Base-by-base conservation (phyloP, 2,113 vertebrate genomes). In the Calonectris borealis region DNA sequence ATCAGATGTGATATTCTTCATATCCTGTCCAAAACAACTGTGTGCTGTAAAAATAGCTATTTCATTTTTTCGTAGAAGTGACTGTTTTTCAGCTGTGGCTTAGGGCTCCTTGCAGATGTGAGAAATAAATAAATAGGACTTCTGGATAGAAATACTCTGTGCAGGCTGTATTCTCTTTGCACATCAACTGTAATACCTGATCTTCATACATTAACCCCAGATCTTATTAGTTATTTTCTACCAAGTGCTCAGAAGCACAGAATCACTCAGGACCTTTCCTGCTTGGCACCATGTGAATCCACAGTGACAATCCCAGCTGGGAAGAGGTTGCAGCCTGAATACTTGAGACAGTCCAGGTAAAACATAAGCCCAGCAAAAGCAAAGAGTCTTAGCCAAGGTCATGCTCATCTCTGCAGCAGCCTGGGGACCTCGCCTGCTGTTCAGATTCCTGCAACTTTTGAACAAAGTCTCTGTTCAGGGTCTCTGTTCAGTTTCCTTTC, bases 1-100 rank as follows among this genome's bases (percentile, higher is more conserved):
- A 83, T 96, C 91, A 93, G 89, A 70, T 73, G 38, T 21, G 95
- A 94, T 95, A 85, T 87, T 93, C 78, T 85, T 96, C 94, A 85
- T 73, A 95, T 70, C 66, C 86, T 87, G 70, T 72, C 89, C 89
- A 87, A 87, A 94, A 85, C 86, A 92, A 90, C 86, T n/a, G 49
- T 27, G 40, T 66, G 86, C 49, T 94, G 55, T 55, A 93, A 96
- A 97, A 95, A 97, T 86, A 95, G 86, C 77, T 46, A 15, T 85
- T 92, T 93, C 51, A 17, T 82, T 91, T 89, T 75, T 80, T 46
- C 44, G 69, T 27, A 87, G 44, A 89, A 86, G 46, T 38, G 71
- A 73, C 79, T 69, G 75, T 20, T 77, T 91, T 96, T 96, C 86
- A 77, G 81, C 81, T 72, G 73, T 54, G 62, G 44, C 65, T 79